Percentiles rank a stretch among this genome's conserved stretches.
Evolutionary conservation across 2,113 vertebrate species (phyloP).

Genomic region (Platycercus adscitus): DNA sequence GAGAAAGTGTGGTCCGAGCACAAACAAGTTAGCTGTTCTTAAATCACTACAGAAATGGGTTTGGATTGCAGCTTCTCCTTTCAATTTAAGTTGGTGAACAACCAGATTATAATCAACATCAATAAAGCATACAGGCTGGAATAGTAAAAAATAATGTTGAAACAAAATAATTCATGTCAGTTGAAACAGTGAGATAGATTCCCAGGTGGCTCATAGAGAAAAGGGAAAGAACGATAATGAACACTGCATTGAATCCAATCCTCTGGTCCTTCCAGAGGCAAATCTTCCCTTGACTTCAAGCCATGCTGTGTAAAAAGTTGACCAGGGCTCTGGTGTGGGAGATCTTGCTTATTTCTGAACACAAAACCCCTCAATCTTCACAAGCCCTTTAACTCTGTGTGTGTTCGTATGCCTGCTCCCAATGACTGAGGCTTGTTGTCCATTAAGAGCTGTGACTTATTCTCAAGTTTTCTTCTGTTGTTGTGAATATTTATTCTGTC

Average conservation of each 20-base stretch:
- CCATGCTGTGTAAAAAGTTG: not conserved
- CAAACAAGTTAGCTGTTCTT: not conserved
- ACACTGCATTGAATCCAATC: constrained; percentile 21
- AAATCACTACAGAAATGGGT: constrained; percentile 44
- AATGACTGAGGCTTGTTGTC: not conserved
- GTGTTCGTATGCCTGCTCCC: not conserved
- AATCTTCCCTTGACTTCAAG: constrained; percentile 18
- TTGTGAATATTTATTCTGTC: not conserved
- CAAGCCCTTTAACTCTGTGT: constrained; percentile 5
- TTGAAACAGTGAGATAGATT: constrained; percentile 45
- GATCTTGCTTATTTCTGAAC: constrained; percentile 18
- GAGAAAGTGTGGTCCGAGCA: constrained; percentile 4
- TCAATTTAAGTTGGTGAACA: constrained; percentile 55
- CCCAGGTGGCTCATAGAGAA: constrained; percentile 48
- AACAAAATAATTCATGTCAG: constrained; percentile 58
- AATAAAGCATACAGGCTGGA: constrained; percentile 37
- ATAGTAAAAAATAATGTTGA: constrained; percentile 47
- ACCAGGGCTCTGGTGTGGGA: not conserved
- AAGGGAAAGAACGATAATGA: constrained; percentile 43
- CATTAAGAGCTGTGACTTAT: not conserved
- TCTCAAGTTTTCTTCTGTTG: not conserved
- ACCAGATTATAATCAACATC: constrained; percentile 60
- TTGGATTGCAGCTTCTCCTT: constrained; percentile 44
- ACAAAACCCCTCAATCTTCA: not conserved
- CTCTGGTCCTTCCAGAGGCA: not conserved